Conservation (phyloP, 2,797 vertebrate genomes). For the Antennarius maculatus region DNA sequence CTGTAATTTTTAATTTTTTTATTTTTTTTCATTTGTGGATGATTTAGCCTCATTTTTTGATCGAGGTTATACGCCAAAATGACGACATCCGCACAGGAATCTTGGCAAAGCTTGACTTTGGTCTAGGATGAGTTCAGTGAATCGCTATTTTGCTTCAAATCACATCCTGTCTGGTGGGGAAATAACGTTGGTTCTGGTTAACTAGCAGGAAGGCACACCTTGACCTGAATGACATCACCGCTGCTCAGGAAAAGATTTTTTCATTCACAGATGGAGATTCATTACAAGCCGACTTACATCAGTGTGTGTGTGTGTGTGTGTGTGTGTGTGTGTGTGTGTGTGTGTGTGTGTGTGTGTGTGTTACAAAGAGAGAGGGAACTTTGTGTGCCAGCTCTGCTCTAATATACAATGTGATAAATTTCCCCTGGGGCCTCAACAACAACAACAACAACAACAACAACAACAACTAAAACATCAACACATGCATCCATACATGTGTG, state of each 20-base stretch:
- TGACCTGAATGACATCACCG: constrained; percentile 57
- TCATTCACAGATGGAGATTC: constrained; percentile 62
- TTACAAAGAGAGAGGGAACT: neutral
- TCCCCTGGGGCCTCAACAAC: constrained; percentile 53
- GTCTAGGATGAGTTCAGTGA: neutral
- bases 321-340: constrained; percentile 5
- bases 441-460: constrained; percentile 54
- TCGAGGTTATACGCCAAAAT: too few relatives aligned
- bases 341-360: constrained; percentile 7
- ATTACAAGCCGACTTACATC: constrained; percentile 36
- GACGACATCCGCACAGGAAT: too few relatives aligned
- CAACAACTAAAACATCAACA: constrained; percentile 31
- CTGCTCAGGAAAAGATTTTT: constrained; percentile 33
- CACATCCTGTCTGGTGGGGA: constrained; percentile 15
- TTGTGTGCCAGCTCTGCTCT: constrained; percentile 48
- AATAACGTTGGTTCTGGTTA: constrained; percentile 33
- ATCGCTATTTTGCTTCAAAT: constrained; percentile 23
- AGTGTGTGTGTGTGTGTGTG: constrained; percentile 14
- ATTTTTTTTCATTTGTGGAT: too few relatives aligned
- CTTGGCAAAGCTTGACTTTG: neutral
- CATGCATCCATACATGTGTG: constrained; percentile 26
- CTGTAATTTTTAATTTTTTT: too few relatives aligned
- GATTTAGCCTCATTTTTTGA: too few relatives aligned
- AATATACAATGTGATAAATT: constrained; percentile 72
- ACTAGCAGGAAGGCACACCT: constrained; percentile 37